phyloP scores from a whole-genome alignment of 64 coral and sea anemone genomes.

The Stichodactyla mertensii region DNA sequence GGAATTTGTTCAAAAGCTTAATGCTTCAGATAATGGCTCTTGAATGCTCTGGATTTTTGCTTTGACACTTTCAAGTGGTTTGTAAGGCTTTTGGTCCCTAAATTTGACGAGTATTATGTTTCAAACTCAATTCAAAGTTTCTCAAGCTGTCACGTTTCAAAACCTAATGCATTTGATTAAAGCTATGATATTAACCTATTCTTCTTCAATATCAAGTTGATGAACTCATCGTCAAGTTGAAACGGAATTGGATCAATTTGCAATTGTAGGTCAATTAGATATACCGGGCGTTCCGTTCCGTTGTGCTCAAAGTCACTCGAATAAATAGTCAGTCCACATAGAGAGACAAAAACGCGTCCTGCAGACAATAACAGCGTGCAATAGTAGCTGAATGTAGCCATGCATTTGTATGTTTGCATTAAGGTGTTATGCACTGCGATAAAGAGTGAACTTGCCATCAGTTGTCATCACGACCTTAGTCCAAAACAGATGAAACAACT shows the following conservation, averaged over 20 bases:
- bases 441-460: not conserved
- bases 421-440: not conserved
- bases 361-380: not conserved
- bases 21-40: constrained; percentile 37
- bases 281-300: not conserved
- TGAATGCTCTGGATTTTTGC: constrained; percentile 38
- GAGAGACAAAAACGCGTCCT: not conserved
- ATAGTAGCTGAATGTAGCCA: not conserved
- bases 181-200: not conserved
- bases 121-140: constrained; percentile 19
- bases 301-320: not conserved
- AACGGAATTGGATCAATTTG: constrained; percentile 2
- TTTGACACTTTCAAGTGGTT: constrained; percentile 35
- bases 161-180: constrained; percentile 12
- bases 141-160: constrained; percentile 10
- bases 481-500: not conserved
- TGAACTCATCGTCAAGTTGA: constrained; percentile 23
- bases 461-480: not conserved
- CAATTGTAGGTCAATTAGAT: not conserved
- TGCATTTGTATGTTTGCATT: not conserved
- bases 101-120: constrained; percentile 28
- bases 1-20: constrained; percentile 40
- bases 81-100: constrained; percentile 6
- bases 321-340: not conserved
- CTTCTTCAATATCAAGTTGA: constrained; percentile 25